Percentiles rank a stretch among this genome's conserved stretches.
These are phyloP conservation scores for Microplitis manilae DNA, from an alignment of 2,888 invertebrate species.

Conservation along the genomic window DNA sequence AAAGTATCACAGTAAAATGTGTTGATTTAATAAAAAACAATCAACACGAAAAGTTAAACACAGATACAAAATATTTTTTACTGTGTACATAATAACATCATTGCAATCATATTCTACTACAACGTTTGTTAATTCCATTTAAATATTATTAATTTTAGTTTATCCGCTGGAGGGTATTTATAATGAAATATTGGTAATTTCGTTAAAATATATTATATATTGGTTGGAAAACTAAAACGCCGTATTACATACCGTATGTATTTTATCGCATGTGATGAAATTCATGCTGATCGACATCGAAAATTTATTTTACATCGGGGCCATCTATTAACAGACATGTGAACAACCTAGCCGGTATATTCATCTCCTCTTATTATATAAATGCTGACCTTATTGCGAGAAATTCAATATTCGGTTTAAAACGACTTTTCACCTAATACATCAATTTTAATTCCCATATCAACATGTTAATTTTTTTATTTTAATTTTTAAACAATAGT, in stretches of 20 bases:
- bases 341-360: slow-evolving; percentile 21
- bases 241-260: slow-evolving; percentile 17
- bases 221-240: slow-evolving; percentile 12
- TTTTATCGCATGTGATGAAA: slow-evolving; percentile 15
- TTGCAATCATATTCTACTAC: too few species aligned
- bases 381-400: neutral
- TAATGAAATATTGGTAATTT: neutral
- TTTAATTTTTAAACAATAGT: too few species aligned
- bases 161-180: too few species aligned
- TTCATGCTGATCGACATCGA: neutral
- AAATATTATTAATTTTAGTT: too few species aligned
- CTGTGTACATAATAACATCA: too few species aligned
- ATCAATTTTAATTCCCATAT: neutral
- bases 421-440: neutral
- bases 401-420: slow-evolving; percentile 1
- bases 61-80: too few species aligned
- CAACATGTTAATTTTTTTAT: neutral
- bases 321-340: slow-evolving; percentile 31
- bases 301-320: slow-evolving; percentile 21
- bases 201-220: neutral
- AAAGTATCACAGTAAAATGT: too few species aligned
- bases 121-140: too few species aligned
- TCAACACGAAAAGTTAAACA: too few species aligned
- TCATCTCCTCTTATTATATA: neutral
- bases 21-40: too few species aligned